Percentiles rank a stretch among this genome's conserved stretches.
Evolutionary conservation across 2,113 vertebrate genomes (phyloP).

Genomic region (Herpailurus yagouaroundi): DNA sequence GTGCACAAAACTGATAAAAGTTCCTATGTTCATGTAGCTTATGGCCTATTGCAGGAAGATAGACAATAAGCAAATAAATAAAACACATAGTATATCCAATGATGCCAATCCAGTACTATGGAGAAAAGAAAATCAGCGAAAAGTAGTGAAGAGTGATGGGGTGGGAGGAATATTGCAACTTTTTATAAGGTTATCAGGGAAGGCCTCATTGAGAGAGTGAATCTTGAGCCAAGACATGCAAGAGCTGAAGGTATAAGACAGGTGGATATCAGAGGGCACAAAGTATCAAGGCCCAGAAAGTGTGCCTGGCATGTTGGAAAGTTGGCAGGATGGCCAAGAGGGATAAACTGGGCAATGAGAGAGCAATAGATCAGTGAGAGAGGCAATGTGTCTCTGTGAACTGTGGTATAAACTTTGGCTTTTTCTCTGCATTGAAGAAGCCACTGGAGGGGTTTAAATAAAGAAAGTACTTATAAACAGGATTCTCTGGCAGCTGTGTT

Average conservation of each 20-base stretch:
- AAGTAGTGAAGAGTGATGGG: background rate
- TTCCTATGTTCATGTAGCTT: background rate
- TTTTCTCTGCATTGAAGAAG: background rate
- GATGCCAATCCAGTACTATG: background rate
- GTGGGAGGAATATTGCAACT: background rate
- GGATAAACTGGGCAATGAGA: background rate
- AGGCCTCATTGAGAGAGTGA: background rate
- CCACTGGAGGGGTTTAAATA: background rate
- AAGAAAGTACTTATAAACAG: background rate
- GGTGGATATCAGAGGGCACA: background rate
- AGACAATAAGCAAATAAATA: background rate
- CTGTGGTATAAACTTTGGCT: background rate
- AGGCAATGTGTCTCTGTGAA: background rate
- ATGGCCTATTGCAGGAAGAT: background rate
- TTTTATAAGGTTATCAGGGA: background rate
- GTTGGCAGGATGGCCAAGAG: background rate
- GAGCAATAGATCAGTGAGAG: background rate
- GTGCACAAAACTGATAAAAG: background rate
- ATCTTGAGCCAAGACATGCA: background rate
- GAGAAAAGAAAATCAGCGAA: background rate
- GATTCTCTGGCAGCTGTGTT: background rate
- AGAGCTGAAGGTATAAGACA: background rate
- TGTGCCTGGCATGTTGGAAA: background rate
- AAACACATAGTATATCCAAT: background rate
- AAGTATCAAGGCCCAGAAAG: background rate